These are phyloP conservation scores for Lasiurus cinereus DNA, from an alignment of 2,113 vertebrate genomes.

Conservation along the genomic window DNA sequence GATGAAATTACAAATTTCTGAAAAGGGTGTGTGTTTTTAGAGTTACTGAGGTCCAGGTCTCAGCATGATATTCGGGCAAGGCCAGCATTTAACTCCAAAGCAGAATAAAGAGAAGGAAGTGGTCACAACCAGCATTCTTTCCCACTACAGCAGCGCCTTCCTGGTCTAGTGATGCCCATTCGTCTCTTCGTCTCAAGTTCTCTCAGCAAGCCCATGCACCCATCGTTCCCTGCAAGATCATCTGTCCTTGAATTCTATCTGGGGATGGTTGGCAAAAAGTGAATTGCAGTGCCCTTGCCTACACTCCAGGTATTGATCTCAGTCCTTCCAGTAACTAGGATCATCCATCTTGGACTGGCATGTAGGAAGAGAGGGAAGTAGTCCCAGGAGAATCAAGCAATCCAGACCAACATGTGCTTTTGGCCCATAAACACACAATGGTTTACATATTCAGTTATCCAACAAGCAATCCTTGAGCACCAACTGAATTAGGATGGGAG, in stretches of 20 bases:
- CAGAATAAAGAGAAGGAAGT: slow-evolving; percentile 57
- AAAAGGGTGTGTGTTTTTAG: slow-evolving; percentile 74
- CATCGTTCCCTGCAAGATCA: neutral
- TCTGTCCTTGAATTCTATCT: neutral
- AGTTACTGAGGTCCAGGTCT: slow-evolving; percentile 75
- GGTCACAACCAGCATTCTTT: neutral
- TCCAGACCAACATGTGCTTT: neutral
- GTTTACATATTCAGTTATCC: neutral
- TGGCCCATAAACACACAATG: neutral
- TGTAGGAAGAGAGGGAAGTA: neutral
- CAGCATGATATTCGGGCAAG: slow-evolving; percentile 62
- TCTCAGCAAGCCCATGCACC: neutral
- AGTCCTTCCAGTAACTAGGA: neutral
- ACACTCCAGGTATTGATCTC: neutral
- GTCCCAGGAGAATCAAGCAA: neutral
- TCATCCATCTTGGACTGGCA: neutral
- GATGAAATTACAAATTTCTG: slow-evolving; percentile 80
- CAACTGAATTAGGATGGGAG: neutral
- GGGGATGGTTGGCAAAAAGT: neutral
- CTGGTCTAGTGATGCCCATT: neutral
- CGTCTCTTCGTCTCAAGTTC: neutral
- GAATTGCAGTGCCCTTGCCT: neutral
- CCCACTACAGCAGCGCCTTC: slow-evolving; percentile 13
- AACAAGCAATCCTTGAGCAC: neutral
- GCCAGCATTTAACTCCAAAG: slow-evolving; percentile 26